Evolutionary conservation across 1,140 invertebrate genomes (phyloP), one percentile per base, ranked within the genome.

Genomic region (Orius insidiosus): DNA sequence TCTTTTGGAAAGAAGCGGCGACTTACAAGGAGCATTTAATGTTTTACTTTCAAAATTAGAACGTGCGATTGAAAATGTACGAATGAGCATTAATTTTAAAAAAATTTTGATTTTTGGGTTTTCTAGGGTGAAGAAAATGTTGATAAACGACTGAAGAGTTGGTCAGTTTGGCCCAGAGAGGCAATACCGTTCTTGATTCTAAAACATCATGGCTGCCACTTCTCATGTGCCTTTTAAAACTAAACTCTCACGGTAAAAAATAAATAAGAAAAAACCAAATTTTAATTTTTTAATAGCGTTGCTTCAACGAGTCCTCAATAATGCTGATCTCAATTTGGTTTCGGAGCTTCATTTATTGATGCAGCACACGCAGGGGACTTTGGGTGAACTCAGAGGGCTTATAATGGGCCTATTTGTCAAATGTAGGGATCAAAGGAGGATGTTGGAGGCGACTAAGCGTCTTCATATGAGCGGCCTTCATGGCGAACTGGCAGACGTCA

Each of bases 351-450:
- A 58, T 47, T 45, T 57, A 3, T 42, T 58, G 10, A 46, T 58
- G 50, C 51, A 58, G 38, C 52, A 56, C 49, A 55, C 53, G 16
- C 51, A 53, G 18, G 57, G 57, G 2, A 57, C 53, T 8, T 31
- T 58, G 34, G 57, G 56, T n/a, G 53, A 58, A 43, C 48, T 55
- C 9, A 45, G 54, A 32, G 46, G 49, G 35, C 47, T 58, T 10
- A 57, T 58, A 31, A 58, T 53, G 50, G 57, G 57, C 34, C 47
- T 58, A 16, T 57, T 57, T 50, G 55, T 57, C 6, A 58, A 58
- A 52, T 58, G 56, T 49, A 42, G 48, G 14, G 53, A 58, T 38
- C 53, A 58, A 42, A 42, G 48, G 37, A 33, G 45, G 11, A 52
- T 56, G 52, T 40, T 56, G 24, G 50, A 56, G 44, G 47, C 52